A percentile compares a stretch with the other conserved stretches of the same genome.
phyloP scores from a whole-genome alignment of 2,888 invertebrate species.

The Cotesia congregata region DNA sequence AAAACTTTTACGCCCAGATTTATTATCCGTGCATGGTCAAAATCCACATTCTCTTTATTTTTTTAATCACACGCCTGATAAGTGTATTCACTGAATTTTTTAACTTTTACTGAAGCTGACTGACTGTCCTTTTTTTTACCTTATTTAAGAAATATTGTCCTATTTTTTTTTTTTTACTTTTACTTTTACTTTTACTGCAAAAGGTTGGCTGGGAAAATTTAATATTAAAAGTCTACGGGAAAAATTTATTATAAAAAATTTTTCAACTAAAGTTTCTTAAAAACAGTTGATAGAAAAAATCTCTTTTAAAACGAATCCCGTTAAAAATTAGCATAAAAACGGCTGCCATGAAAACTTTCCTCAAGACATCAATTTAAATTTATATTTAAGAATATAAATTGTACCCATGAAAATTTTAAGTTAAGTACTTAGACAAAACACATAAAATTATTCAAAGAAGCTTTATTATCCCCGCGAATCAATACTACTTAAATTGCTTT shows the following conservation, averaged over 20 bases:
- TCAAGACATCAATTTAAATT: constrained; percentile 1
- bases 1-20: constrained; percentile 27
- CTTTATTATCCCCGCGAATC: neutral
- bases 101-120: neutral
- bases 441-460: neutral
- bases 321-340: neutral
- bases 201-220: neutral
- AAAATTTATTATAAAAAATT: neutral
- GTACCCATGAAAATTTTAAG: neutral
- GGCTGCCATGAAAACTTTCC: neutral
- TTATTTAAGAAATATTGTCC: neutral
- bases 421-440: neutral
- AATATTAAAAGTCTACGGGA: neutral
- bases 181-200: neutral
- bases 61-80: neutral
- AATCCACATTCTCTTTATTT: constrained; percentile 23
- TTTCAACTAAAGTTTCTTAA: neutral
- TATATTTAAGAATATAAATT: neutral
- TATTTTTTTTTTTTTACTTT: neutral
- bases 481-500: neutral
- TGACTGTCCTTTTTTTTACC: neutral
- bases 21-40: constrained; percentile 21
- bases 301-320: neutral
- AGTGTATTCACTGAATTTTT: neutral
- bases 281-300: neutral